Evolutionary conservation across 2,888 invertebrate genomes (phyloP), one percentile per base, ranked within the genome.

Genomic region (Galerucella nymphaeae): DNA sequence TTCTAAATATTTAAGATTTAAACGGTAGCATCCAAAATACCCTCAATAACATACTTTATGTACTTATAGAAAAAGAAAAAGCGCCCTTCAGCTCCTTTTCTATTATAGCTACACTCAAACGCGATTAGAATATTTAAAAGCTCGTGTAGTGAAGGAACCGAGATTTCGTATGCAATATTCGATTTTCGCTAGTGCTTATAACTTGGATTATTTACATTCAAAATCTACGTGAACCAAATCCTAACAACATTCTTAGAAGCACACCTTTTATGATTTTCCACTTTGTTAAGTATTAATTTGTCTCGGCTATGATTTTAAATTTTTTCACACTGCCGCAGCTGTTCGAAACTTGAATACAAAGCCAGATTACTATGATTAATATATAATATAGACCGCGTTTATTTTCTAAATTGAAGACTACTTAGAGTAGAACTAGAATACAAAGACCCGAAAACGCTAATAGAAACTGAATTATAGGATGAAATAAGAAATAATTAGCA

Each of bases 141-240:
- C 16, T 50, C 9, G 18, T 20, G 63, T 45, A 20, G 20, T 45
- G 23, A 45, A 63, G 18, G 63, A 63, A 20, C 20, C 45, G 42
- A 63, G 42, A 63, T 63, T 63, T 63, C 23, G 63, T 63, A 63
- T 63, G 63, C 42, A 63, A 38, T 63, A 63, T 63, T 63, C 20
- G 63, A 45, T 16, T 42, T 63, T 63, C 63, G 45, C 63, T 63
- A 45, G 63, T 63, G 63, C 45, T 63, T 45, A 63, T 63, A 20
- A 63, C 63, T 63, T 20, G 63, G 63, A 63, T 63, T 63, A 63
- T 63, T 63, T 63, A 63, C 63, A 63, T 45, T 45, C 14, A 13
- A 9, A 18, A 20, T 38, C 63, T 63, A 63, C 63, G 63, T 63
- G 63, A 20, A 45, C 18, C 14, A 63, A 63, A 63, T 63, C 48